Evolutionary conservation across 2,113 vertebrate species (phyloP).

Genomic region (Cynoglossus semilaevis): DNA sequence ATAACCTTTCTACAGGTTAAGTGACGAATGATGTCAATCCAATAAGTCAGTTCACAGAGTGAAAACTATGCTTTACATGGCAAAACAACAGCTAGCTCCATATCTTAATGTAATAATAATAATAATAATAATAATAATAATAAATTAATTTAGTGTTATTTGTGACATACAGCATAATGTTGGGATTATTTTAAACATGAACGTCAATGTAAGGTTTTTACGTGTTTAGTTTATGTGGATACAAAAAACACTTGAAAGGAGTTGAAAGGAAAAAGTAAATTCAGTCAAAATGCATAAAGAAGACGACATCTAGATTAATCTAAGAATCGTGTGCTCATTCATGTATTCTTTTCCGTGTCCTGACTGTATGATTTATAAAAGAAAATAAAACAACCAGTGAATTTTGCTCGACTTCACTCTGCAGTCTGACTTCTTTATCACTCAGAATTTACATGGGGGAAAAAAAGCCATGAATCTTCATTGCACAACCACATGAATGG

Average conservation of each 20-base stretch:
- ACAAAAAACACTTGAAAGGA: no score
- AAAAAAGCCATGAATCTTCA: background rate
- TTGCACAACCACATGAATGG: background rate
- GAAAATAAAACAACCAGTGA: background rate
- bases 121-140: no score
- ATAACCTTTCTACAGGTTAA: slow-evolving; percentile 24
- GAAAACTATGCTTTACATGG: background rate
- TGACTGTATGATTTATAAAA: background rate
- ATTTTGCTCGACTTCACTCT: background rate
- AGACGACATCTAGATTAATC: no score
- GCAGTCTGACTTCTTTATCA: background rate
- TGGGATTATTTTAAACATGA: background rate
- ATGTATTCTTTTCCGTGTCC: background rate
- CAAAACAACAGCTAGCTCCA: no score
- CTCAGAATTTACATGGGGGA: background rate
- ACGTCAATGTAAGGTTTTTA: background rate
- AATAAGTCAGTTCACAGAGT: slow-evolving; percentile 8
- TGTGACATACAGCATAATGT: background rate
- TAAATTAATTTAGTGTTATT: no score
- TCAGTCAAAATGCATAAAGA: no score
- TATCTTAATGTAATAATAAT: no score
- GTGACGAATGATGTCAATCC: slow-evolving; percentile 25
- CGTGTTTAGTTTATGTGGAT: no score
- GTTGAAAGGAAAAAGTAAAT: no score
- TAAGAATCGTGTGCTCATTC: no score